Evolutionary conservation across 2,797 vertebrate species (phyloP), one percentile per base, ranked within the genome.

Genomic region (Megaceryle alcyon): DNA sequence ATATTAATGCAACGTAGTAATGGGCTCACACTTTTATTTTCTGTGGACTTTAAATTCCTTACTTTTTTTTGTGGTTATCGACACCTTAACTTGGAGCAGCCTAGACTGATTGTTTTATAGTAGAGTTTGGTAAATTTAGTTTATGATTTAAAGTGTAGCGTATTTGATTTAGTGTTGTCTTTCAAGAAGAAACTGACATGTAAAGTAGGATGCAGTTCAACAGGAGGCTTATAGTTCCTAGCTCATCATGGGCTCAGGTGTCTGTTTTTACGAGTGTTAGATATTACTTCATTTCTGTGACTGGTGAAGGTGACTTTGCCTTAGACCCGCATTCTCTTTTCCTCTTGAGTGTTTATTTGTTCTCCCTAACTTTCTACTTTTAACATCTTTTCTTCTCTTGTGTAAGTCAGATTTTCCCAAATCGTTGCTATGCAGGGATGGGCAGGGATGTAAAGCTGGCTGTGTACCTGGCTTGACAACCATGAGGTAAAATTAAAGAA

Each of bases 1-100:
- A 12, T 15, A 5, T 3, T 19, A 46, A 16, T 20, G 16, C 39
- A 56, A 4, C 0, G 1, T n/a, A 37, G 48, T 21, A 33, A 54
- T 8, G 26, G 43, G 20, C 20, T 87, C 20, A n/a, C 2, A 2
- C 57, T 51, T 54, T 82, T 19, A 20, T 26, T 44, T 54, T 31
- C 26, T 2, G 4, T 46, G 25, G 28, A 71, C 5, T 57, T 72
- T 44, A 31, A 85, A 37, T 85, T 75, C 15, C 28, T 4, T 9
- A 22, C 68, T 75, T 83, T 37, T 37, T n/a, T 49, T 77, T 26
- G 48, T 51, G 13, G 56, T 49, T 37, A 39, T 21, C 7, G 10
- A 15, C 31, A 54, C 23, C 9, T 21, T 66, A 39, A 77, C 70
- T 86, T 90, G 70, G 70, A 60, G 71, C 20, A 35, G 19, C 18